Evolutionary conservation across 2,797 vertebrate genomes (phyloP), one percentile per base, ranked within the genome.

Genomic region (Pipistrellus pipistrellus): DNA sequence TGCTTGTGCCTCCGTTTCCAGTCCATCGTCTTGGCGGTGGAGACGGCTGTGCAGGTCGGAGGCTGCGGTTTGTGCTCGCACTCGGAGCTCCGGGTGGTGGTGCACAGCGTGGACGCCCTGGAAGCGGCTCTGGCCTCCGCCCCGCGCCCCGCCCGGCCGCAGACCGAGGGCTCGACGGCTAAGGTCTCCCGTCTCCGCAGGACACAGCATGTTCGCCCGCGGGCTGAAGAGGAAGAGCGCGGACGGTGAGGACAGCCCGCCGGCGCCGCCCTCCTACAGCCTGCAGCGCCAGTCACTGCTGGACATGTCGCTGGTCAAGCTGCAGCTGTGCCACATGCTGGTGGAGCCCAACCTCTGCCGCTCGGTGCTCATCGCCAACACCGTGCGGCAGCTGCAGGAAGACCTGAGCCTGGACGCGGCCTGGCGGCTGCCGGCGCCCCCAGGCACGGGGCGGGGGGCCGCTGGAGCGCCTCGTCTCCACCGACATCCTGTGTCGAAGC

Each of bases 251-350:
- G 98, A 98, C 69, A 98, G 98, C 44, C 96, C 97, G 62, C 97
- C 97, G 93, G 97, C 99, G 95, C 96, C 98, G 95, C 98, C 98
- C 46, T 98, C 99, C 3, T 99, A 99, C 94, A 99, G 98, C 93
- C 98, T 99, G 86, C 99, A 99, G 98, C 98, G 99, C 21, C 99
- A 99, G 98, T 99, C 99, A 0, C 98, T 99, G 77, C 98, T 99
- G 93, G 99, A 99, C 98, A 99, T 99, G 99, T 99, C 99, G 35
- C 98, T 99, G 95, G 99, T 99, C 97, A 99, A 99, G 98, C 99
- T 99, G 96, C 99, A 99, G 98, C 98, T 99, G 48, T 99, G 99
- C 97, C 99, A 99, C 98, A 99, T 99, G 99, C 98, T 99, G 97
- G 99, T 99, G 64, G 99, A 99, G 95, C 99, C 99, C 72, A 99